Evolutionary conservation across 2,113 vertebrate genomes (phyloP), one percentile per base, ranked within the genome.

Genomic region (Vulpes ferrilata): DNA sequence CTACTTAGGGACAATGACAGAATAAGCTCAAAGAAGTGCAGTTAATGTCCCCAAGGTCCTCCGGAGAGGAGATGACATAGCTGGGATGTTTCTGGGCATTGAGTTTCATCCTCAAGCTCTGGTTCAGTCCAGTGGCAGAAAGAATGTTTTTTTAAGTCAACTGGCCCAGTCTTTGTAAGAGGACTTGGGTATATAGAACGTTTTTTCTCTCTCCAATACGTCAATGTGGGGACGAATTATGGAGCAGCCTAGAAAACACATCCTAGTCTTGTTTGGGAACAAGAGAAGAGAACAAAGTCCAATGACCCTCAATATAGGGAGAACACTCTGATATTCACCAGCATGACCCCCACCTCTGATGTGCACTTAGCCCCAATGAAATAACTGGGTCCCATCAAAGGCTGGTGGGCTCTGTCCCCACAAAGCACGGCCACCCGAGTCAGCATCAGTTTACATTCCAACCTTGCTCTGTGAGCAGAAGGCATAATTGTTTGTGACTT

Each of bases 341-440:
- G 25, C 69, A 38, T 2, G 4, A 0, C 2, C 35, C 55, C 53
- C 0, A 0, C 3, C 22, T 51, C 65, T 0, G 32, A n/a, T 1
- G 0, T 5, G 25, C 0, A 7, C n/a, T 22, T 64, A 25, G 69
- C 74, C 43, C 30, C 19, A 43, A 5, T 22, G 76, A 73, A 65
- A n/a, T 71, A 71, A 32, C 19, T 22, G 5, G 22, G 30, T 88
- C 4, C 25, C n/a, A 7, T 82, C 55, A 64, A 81, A 91, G 57
- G 7, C 38, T 13, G 51, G 0, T 0, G 3, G 38, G 2, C 23
- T 57, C 23, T 65, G 17, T 38, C 30, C 19, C 13, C 20, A 7
- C 32, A 32, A 60, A 78, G 19, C 20, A 32, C 15, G 80, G 53
- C 83, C 87, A 65, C 80, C 82, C 81, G 62, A 55, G 15, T 86